Base-by-base conservation (phyloP, 2,888 invertebrate species). In the Campoplex nolae region DNA sequence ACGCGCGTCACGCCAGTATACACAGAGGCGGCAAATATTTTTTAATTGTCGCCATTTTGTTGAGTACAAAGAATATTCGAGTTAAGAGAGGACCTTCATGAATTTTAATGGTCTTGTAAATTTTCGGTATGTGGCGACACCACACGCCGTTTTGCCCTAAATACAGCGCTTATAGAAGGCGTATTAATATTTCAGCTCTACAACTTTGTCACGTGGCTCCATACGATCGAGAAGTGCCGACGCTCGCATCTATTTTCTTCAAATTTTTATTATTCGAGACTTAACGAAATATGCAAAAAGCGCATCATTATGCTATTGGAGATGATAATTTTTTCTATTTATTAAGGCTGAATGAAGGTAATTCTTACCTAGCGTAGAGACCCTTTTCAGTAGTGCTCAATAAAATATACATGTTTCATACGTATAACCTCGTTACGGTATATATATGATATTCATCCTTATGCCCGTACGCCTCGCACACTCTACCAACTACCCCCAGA, bases 371-470 rank as follows among this genome's bases (percentile, higher is more conserved):
- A 23, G 58, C 23, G 23, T 0, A 0, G 23, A 58, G 58, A 58
- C 58, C 58, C 58, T 58, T 58, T 58, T 58, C 4, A 62, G 62
- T 38, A 62, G 62, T 38, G 56, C 32, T 56, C 51, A n/a, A 54
- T 54, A 73, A 48, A 35, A 56, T n/a, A 73, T 54, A 75, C 42
- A 56, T 58, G 38, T 54, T 75, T 51, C n/a, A 13, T 13, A 71
- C 67, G 70, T 79, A 68, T 74, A 78, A 7, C 56, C 78, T 78
- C 77, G 62, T 78, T 85, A 74, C 67, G 45, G 75, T 71, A 56
- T 77, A 85, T 42, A 42, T 73, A 56, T n/a, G n/a, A n/a, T 78
- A 74, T 82, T 68, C 68, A 58, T 76, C 42, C 78, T 79, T 73
- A 71, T 56, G 68, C 56, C 65, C 84, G 65, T 83, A 42, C 74